Evolutionary conservation across 2,888 invertebrate species (phyloP).

Genomic region (Hanleya hanleyi): DNA sequence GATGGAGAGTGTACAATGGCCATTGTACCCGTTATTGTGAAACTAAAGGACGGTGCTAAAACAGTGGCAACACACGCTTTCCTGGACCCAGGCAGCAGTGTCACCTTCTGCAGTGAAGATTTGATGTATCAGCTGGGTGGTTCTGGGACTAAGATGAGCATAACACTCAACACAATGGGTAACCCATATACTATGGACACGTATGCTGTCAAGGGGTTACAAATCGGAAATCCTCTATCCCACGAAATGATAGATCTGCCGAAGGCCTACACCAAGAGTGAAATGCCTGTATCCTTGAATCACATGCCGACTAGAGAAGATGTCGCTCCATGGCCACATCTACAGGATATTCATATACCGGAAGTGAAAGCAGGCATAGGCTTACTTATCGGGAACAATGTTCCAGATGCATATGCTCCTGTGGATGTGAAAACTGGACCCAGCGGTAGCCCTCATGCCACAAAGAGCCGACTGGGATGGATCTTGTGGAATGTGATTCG

Average conservation of each 20-base stretch:
- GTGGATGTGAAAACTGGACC: too few species aligned
- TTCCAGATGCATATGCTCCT: too few species aligned
- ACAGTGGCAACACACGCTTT: conserved; percentile 12
- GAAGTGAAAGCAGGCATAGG: too few species aligned
- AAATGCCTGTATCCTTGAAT: conserved; percentile 20
- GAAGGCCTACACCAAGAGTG: conserved; percentile 18
- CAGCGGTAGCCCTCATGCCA: too few species aligned
- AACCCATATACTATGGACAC: conserved; percentile 1
- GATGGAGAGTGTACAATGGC: conserved; percentile 10
- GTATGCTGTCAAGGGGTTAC: conserved; percentile 5
- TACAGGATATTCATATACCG: conserved; percentile 18
- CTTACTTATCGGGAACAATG: too few species aligned
- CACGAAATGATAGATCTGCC: conserved; percentile 17
- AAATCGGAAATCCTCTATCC: conserved; percentile 11
- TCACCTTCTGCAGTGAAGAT: conserved; percentile 10
- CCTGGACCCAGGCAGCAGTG: conserved; percentile 15
- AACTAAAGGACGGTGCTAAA: background rate
- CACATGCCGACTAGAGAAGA: conserved; percentile 29
- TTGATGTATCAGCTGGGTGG: background rate
- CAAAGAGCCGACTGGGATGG: too few species aligned
- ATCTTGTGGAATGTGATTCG: conserved; percentile 35
- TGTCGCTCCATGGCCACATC: conserved; percentile 26
- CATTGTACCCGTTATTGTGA: conserved; percentile 17
- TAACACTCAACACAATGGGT: conserved; percentile 15
- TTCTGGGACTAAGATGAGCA: conserved; percentile 1